A percentile compares a stretch with the other conserved stretches of the same genome.
Evolutionary conservation across 2,113 vertebrate species (phyloP).

Genomic region (Cryptomyrus ogoouensis): DNA sequence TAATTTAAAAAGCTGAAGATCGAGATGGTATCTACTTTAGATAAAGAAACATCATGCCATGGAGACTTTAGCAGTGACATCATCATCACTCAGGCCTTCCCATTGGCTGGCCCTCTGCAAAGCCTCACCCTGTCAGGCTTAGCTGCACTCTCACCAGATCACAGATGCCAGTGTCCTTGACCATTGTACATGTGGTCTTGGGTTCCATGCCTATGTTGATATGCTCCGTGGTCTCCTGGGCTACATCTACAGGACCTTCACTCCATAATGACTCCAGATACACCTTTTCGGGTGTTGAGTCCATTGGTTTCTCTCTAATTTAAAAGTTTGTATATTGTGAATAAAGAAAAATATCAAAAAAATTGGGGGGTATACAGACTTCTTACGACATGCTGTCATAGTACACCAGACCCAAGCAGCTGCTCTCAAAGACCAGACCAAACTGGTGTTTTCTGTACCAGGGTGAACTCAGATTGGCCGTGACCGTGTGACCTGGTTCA

Average conservation of each 20-base stretch:
- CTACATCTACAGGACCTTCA: neutral
- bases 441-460: neutral
- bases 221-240: neutral
- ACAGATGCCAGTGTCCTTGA: neutral
- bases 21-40: neutral
- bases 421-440: neutral
- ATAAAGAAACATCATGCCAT: neutral
- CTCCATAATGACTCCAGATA: neutral
- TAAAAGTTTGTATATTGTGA: neutral
- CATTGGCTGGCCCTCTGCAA: neutral
- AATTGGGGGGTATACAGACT: neutral
- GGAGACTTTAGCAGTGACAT: neutral
- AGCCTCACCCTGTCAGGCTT: neutral
- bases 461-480: neutral
- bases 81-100: neutral
- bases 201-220: neutral
- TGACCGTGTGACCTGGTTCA: neutral
- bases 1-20: neutral
- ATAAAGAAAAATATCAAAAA: neutral
- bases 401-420: constrained; percentile 13
- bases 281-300: neutral
- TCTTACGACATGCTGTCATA: neutral
- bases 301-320: neutral
- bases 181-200: neutral
- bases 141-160: neutral